These are phyloP conservation scores for Himantopus leucocephalus DNA, from an alignment of 2,113 vertebrate species.

Conservation along the genomic window DNA sequence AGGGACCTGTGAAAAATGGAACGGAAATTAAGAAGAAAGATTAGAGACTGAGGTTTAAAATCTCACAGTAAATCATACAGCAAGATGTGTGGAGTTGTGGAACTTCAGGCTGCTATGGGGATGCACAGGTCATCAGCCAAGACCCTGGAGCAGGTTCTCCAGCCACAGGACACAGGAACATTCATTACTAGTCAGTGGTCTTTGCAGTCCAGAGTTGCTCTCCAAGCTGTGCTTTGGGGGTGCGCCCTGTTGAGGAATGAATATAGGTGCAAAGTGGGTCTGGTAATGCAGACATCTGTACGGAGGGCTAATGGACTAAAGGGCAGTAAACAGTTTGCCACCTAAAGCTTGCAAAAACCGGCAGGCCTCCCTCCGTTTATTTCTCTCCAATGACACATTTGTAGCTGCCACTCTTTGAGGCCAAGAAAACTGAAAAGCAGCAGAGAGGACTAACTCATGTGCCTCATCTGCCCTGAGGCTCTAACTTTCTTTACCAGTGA, in stretches of 20 bases:
- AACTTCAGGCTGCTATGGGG: neutral
- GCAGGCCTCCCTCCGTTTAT: neutral
- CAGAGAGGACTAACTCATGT: neutral
- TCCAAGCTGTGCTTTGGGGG: neutral
- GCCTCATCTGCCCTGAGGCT: neutral
- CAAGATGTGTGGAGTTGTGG: neutral
- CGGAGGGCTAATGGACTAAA: neutral
- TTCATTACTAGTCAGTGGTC: neutral
- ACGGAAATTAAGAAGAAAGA: neutral
- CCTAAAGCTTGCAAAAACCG: neutral
- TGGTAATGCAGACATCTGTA: neutral
- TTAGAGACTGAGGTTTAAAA: neutral
- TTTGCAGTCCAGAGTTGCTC: neutral
- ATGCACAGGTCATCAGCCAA: neutral
- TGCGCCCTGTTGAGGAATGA: neutral
- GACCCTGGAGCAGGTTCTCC: neutral
- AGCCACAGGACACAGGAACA: neutral
- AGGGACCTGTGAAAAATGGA: neutral
- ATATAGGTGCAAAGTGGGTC: neutral
- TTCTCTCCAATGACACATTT: neutral
- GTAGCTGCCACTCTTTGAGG: neutral
- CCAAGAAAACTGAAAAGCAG: neutral
- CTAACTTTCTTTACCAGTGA: neutral
- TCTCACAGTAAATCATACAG: neutral
- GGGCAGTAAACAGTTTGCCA: neutral